Percentiles rank a stretch among this genome's conserved stretches.
Conservation (phyloP, 2,113 vertebrate species). For the Haemorhous mexicanus region DNA sequence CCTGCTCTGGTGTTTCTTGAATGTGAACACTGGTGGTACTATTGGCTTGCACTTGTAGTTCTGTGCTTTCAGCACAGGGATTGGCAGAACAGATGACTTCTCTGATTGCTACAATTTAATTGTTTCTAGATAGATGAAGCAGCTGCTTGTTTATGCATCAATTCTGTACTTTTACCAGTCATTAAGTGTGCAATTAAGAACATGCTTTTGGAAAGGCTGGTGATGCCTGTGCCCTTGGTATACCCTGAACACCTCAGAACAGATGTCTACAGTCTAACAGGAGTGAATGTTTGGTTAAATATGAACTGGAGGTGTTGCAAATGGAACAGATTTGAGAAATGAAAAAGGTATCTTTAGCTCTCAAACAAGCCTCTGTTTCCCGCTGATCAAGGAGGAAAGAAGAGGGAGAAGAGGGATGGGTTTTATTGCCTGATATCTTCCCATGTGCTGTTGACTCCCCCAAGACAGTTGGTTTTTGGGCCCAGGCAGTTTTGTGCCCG, state of each 20-base stretch:
- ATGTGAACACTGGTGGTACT: background rate
- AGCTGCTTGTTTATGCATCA: constrained; percentile 53
- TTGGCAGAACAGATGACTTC: background rate
- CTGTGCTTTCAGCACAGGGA: constrained; percentile 4
- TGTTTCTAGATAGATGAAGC: constrained; percentile 19
- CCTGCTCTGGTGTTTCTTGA: background rate
- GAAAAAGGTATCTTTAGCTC: background rate
- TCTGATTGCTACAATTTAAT: constrained; percentile 47
- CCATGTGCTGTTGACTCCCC: background rate
- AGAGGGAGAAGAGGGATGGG: background rate
- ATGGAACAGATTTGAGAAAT: background rate
- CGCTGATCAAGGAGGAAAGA: background rate
- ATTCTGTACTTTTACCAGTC: background rate
- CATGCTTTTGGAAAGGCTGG: background rate
- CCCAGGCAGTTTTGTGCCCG: background rate
- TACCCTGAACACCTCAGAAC: background rate
- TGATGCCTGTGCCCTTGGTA: background rate
- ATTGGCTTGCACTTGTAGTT: background rate
- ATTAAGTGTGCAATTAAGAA: background rate
- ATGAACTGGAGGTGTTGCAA: background rate
- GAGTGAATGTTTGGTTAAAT: background rate
- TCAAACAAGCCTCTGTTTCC: background rate
- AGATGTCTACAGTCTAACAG: background rate
- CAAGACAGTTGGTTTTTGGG: fast-evolving
- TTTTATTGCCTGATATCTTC: background rate